Conservation (phyloP, 2,797 vertebrate species). For the Otus scops region DNA sequence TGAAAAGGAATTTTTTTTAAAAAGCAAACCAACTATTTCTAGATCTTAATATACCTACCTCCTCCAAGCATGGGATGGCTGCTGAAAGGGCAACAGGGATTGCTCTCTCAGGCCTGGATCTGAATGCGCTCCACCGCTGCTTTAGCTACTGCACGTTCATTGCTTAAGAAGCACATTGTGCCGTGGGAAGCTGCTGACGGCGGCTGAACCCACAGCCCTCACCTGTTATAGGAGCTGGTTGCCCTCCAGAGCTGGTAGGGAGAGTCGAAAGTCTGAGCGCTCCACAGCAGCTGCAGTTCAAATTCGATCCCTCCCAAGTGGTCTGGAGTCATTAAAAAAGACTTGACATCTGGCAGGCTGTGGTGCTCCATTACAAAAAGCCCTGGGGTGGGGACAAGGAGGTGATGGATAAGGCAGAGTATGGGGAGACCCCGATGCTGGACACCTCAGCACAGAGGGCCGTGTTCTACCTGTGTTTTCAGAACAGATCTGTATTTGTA, state of each 20-base stretch:
- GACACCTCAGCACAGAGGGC: neutral
- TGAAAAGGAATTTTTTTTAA: neutral
- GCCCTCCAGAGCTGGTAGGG: slow-evolving; percentile 97
- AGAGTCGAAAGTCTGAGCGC: slow-evolving; percentile 94
- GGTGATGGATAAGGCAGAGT: neutral
- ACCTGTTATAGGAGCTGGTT: slow-evolving; percentile 97
- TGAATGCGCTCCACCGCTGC: neutral
- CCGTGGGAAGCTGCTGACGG: neutral
- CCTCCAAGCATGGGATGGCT: neutral
- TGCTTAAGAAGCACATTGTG: accelerated
- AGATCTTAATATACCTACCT: neutral
- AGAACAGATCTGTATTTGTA: neutral
- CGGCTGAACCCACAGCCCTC: neutral
- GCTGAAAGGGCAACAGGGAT: neutral
- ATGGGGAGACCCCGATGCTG: accelerated
- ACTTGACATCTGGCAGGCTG: slow-evolving; percentile 91
- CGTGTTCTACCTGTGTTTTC: neutral
- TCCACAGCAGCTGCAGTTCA: slow-evolving; percentile 94
- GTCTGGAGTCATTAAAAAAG: slow-evolving; percentile 89
- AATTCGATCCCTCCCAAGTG: slow-evolving; percentile 95
- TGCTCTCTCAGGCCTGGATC: neutral
- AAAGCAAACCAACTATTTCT: neutral
- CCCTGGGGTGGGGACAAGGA: slow-evolving; percentile 71
- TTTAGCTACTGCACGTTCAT: accelerated
- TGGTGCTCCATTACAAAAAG: slow-evolving; percentile 95